Evolutionary conservation across 2,888 invertebrate species (phyloP), one percentile per base, ranked within the genome.

Genomic region (Mythimna ferrago): DNA sequence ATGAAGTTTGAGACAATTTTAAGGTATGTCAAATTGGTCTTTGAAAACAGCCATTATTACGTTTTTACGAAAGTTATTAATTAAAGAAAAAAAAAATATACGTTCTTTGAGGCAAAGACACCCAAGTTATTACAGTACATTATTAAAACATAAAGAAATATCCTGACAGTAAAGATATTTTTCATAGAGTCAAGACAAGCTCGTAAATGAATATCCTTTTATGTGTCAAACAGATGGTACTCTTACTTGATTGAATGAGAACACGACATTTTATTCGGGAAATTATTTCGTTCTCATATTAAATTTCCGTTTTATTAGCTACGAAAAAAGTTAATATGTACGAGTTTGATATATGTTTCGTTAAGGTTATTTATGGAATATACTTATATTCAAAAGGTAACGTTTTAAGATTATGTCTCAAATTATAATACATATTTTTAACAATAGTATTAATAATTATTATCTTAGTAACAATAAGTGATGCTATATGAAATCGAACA

Each of bases 161-260:
- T 74, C 32, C 21, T 41, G 44, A 63, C 53, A 16, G 44, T 62
- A 80, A 75, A 75, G 64, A 78, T 68, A 81, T 76, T 70, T 70
- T 66, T 62, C 53, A 62, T 75, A 51, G 62, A 76, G 48, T 64
- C 26, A 69, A 67, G 58, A 54, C 32, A 10, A 26, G 56, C 21
- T 76, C 69, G 81, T 65, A 81, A 81, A 81, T 81, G 60, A 80
- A 76, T 76, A 66, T 66, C 41, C 54, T 81, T 64, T 82, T 66
- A 71, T 64, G 63, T 78, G 56, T 79, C 69, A 53, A 56, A 78
- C 79, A 79, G 79, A 79, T 79, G 82, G 60, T 64, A 51, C 71
- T 66, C 65, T 35, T 21, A 35, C 81, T 81, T 82, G 78, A 81
- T 79, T 82, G 63, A 79, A 79, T 78, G 58, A 54, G 56, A 57